phyloP scores from a whole-genome alignment of 2,113 vertebrate species.

The Elgaria multicarinata region DNA sequence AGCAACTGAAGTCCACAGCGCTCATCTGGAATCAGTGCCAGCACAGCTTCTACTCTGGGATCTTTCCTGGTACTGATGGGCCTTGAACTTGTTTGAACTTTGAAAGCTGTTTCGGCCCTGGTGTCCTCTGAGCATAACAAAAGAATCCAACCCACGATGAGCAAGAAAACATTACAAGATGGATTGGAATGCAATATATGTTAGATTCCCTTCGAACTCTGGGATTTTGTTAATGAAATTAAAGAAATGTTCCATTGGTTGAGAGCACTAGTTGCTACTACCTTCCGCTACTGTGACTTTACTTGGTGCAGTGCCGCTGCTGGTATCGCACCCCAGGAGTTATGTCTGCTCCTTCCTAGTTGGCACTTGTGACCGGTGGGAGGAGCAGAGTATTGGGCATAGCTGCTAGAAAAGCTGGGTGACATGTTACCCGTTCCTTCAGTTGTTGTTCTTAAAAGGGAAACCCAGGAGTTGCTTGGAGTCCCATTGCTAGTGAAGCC shows the following conservation, averaged over 20 bases:
- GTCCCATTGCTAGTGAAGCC: neutral
- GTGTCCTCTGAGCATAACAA: too few species aligned
- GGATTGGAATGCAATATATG: neutral
- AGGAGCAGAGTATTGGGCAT: neutral
- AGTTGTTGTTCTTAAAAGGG: neutral
- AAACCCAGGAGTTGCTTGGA: neutral
- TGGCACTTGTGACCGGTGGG: neutral
- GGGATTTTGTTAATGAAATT: too few species aligned
- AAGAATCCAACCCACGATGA: neutral
- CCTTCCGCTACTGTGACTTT: neutral
- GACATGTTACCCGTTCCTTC: neutral
- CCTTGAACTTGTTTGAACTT: neutral
- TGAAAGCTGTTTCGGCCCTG: neutral
- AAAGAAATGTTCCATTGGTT: neutral
- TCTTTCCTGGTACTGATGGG: neutral
- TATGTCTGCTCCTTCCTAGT: neutral
- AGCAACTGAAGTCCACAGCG: neutral
- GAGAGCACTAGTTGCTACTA: neutral
- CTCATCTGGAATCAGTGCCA: neutral
- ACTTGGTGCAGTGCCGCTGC: too few species aligned
- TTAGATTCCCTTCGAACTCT: neutral
- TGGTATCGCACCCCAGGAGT: neutral
- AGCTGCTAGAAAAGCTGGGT: neutral
- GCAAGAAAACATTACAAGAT: neutral
- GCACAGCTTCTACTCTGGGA: neutral